Conservation (phyloP, 2,797 vertebrate genomes). For the Anas georgica region DNA sequence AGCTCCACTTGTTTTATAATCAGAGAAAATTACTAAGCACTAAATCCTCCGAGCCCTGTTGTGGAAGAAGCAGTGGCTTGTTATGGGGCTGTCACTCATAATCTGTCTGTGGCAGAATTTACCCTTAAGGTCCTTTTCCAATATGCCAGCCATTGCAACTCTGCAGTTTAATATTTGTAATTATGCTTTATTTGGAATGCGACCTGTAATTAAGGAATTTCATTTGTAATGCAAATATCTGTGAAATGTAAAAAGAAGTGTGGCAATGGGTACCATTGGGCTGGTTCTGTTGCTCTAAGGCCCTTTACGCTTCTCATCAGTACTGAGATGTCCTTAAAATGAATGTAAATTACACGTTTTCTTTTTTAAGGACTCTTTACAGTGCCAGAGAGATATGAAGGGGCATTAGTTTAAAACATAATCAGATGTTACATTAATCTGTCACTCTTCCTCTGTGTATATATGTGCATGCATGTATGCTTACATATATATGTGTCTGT, state of each 20-base stretch:
- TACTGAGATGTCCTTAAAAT: not conserved
- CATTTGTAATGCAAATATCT: conserved; percentile 49
- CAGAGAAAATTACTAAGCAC: not conserved
- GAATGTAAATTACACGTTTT: conserved; percentile 8
- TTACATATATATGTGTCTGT: not conserved
- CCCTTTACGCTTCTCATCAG: conserved; percentile 2
- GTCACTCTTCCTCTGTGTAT: not conserved
- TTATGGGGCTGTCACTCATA: not conserved
- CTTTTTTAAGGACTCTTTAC: not conserved
- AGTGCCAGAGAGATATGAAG: not conserved
- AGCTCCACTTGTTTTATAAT: not conserved
- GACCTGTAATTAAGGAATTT: conserved; percentile 46
- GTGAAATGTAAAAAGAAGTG: conserved; percentile 9
- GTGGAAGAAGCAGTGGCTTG: conserved; percentile 12
- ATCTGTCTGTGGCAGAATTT: conserved; percentile 7
- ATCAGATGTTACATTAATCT: not conserved
- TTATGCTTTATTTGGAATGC: conserved; percentile 50
- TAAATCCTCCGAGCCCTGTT: not conserved
- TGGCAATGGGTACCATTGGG: not conserved
- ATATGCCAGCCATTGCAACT: not conserved
- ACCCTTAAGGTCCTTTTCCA: conserved; percentile 17
- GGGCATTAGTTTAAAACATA: conserved; percentile 1
- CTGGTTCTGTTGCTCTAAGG: conserved; percentile 19
- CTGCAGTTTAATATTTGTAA: conserved; percentile 42
- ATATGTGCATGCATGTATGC: not conserved